A percentile compares a stretch with the other conserved stretches of the same genome.
Conservation (phyloP, 2,888 invertebrate genomes). For the Metalampra italica region DNA sequence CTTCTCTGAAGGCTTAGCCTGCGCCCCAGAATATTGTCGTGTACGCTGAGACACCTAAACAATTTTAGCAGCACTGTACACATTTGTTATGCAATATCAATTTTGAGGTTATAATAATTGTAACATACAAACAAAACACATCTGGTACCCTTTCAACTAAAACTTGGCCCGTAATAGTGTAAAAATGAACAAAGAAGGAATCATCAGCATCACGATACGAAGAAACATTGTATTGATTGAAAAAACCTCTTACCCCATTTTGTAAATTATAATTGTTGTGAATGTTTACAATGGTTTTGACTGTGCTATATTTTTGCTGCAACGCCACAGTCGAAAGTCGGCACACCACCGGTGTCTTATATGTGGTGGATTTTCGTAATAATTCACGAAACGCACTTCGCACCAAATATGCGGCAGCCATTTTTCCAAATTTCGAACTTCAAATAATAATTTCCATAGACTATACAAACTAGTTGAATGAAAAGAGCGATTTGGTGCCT, state of each 20-base stretch:
- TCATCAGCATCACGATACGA: neutral
- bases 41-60: conserved; percentile 64
- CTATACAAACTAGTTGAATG: conserved; percentile 12
- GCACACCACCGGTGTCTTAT: conserved; percentile 60
- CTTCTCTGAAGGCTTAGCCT: conserved; percentile 76
- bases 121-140: neutral
- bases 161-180: neutral
- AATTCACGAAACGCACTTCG: conserved; percentile 69
- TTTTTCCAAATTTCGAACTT: conserved; percentile 53
- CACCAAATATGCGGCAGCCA: conserved; percentile 70
- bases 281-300: conserved; percentile 42
- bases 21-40: conserved; percentile 50
- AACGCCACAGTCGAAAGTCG: conserved; percentile 61
- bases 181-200: neutral
- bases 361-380: conserved; percentile 60
- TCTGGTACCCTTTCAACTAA: neutral
- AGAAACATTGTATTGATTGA: conserved; percentile 36
- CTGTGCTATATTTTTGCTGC: conserved; percentile 56
- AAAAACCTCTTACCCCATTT: conserved; percentile 54
- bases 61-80: conserved; percentile 56
- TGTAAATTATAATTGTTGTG: conserved; percentile 40
- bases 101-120: conserved; percentile 58
- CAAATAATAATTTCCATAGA: conserved; percentile 34
- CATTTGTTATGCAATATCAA: conserved; percentile 76
- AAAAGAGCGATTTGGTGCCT: no score